Conservation (phyloP, 2,888 invertebrate genomes). For the Ectemnius cavifrons region DNA sequence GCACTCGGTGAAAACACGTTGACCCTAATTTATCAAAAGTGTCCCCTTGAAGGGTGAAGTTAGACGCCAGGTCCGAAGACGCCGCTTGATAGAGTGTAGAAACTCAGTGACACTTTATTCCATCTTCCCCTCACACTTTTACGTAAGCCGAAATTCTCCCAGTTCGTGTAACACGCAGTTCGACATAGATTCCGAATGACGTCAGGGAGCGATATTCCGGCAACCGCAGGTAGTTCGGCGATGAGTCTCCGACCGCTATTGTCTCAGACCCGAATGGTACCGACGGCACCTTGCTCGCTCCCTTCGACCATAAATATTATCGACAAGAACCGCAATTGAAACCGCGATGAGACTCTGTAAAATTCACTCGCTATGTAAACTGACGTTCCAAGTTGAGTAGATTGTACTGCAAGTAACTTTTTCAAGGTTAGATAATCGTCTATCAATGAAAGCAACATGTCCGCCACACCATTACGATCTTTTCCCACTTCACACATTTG, state of each 20-base stretch:
- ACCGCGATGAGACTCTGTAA: constrained; percentile 18
- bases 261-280: constrained; percentile 11
- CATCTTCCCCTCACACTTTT: too few relatives aligned
- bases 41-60: background rate
- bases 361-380: background rate
- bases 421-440: too few relatives aligned
- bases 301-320: constrained; percentile 37
- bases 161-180: background rate
- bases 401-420: too few relatives aligned
- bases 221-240: constrained; percentile 30
- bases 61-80: background rate
- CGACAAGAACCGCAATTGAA: constrained; percentile 38
- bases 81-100: background rate
- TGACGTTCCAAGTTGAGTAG: background rate
- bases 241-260: constrained; percentile 32
- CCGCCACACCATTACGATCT: too few relatives aligned
- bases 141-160: background rate
- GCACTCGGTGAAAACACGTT: constrained; percentile 26
- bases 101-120: too few relatives aligned
- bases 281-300: constrained; percentile 11
- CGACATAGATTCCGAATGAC: too few relatives aligned
- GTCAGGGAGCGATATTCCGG: constrained; percentile 5
- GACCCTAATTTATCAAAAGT: constrained; percentile 41
- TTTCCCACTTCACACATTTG: too few relatives aligned
- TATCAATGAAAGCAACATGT: too few relatives aligned